Percentiles rank a stretch among this genome's conserved stretches.
Evolutionary conservation across 2,797 vertebrate genomes (phyloP).

Genomic region (Notamacropus eugenii): DNA sequence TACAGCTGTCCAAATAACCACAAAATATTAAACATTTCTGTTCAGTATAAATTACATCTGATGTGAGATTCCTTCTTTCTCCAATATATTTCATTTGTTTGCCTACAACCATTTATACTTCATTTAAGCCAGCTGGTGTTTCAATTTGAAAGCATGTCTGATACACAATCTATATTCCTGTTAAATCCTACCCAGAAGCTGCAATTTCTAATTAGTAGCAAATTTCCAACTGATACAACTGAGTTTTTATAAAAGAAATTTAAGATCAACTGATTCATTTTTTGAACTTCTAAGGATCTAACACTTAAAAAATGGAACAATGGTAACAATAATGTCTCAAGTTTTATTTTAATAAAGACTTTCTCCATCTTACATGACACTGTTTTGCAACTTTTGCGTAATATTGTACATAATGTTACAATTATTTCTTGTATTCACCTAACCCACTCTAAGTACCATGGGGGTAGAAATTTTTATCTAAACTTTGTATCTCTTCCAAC

Average conservation of each 20-base stretch:
- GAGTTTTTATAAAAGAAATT: slow-evolving; percentile 73
- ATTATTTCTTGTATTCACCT: background rate
- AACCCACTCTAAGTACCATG: background rate
- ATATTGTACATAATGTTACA: background rate
- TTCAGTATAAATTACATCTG: slow-evolving; percentile 80
- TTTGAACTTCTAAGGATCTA: slow-evolving; percentile 52
- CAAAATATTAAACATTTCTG: slow-evolving; percentile 81
- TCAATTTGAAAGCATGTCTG: slow-evolving; percentile 75
- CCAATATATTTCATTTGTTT: slow-evolving; percentile 78
- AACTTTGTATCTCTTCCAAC: background rate
- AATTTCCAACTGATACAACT: slow-evolving; percentile 75
- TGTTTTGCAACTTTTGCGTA: background rate
- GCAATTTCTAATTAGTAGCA: slow-evolving; percentile 74
- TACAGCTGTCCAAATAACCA: slow-evolving; percentile 85
- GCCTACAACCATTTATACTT: slow-evolving; percentile 74
- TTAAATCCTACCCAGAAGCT: slow-evolving; percentile 72
- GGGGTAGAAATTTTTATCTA: background rate
- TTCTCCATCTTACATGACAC: background rate
- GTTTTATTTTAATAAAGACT: background rate
- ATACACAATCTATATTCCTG: slow-evolving; percentile 66
- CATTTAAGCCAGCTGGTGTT: slow-evolving; percentile 80
- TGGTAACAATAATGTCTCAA: slow-evolving; percentile 18
- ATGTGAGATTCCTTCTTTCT: slow-evolving; percentile 76
- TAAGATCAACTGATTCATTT: slow-evolving; percentile 63
- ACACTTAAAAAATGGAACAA: slow-evolving; percentile 18